Evolutionary conservation across 1,140 invertebrate species (phyloP).

Genomic region (Helicoverpa armigera): DNA sequence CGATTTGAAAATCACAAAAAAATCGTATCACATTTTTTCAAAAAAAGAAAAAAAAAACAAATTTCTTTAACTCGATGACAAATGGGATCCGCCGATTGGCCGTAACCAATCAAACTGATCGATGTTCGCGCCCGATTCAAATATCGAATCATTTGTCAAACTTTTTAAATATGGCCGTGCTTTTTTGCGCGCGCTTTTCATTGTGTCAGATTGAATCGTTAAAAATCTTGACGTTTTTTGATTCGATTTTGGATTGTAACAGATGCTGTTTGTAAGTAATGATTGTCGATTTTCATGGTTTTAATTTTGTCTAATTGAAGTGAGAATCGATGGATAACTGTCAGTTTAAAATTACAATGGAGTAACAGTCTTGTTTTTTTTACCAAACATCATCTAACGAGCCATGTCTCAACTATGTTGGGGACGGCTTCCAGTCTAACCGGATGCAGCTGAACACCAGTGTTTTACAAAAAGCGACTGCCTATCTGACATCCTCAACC

Average conservation of each 20-base stretch:
- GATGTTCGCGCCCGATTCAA: slow-evolving; percentile 61
- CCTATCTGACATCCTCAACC: no score
- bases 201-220: slow-evolving; percentile 66
- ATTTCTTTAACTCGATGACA: slow-evolving; percentile 64
- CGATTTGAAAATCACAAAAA: not conserved
- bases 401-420: not conserved
- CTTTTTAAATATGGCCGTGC: slow-evolving; percentile 62
- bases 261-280: slow-evolving; percentile 44
- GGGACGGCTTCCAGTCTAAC: not conserved
- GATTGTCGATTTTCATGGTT: slow-evolving; percentile 32
- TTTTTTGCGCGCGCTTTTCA: slow-evolving; percentile 52
- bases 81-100: slow-evolving; percentile 63
- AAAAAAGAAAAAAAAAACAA: slow-evolving; percentile 42
- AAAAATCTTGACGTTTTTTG: slow-evolving; percentile 53
- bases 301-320: slow-evolving; percentile 7
- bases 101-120: slow-evolving; percentile 62
- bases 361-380: not conserved
- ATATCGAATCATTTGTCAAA: slow-evolving; percentile 70
- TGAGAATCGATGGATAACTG: not conserved
- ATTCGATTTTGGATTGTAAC: slow-evolving; percentile 15
- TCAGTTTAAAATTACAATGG: not conserved
- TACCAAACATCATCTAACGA: not conserved
- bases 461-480: no score
- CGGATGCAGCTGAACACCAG: no score
- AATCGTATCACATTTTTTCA: slow-evolving; percentile 10